Evolutionary conservation across 2,888 invertebrate species (phyloP).

Genomic region (Lepeophtheirus nordmannii): DNA sequence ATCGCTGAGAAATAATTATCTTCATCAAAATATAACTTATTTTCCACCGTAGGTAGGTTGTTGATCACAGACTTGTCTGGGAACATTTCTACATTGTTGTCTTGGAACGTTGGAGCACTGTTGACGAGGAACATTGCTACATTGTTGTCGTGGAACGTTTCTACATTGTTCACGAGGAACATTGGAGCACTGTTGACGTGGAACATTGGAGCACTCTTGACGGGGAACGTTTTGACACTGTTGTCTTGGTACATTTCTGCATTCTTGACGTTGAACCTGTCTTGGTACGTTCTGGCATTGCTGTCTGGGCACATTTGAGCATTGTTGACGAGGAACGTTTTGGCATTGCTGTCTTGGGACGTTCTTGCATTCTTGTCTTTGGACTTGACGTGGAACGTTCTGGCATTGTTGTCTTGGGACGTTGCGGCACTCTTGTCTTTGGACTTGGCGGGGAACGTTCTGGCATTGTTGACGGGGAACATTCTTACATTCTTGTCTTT

Average conservation of each 20-base stretch:
- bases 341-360: constrained; percentile 11
- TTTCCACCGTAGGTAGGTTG: background rate
- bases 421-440: background rate
- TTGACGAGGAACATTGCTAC: constrained; percentile 16
- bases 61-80: constrained; percentile 10
- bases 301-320: constrained; percentile 9
- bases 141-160: constrained; percentile 16
- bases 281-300: constrained; percentile 13
- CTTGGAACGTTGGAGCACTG: constrained; percentile 15
- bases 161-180: constrained; percentile 12
- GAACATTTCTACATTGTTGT: constrained; percentile 16
- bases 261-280: constrained; percentile 4
- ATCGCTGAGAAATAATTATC: too few species aligned
- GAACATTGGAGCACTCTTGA: constrained; percentile 10
- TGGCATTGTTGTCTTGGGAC: constrained; percentile 13
- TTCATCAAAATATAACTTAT: background rate
- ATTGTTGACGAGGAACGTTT: constrained; percentile 14
- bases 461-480: constrained; percentile 17
- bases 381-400: constrained; percentile 11
- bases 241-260: constrained; percentile 19
- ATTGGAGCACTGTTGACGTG: constrained; percentile 10
- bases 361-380: constrained; percentile 3
- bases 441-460: constrained; percentile 6
- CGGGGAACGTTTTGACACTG: constrained; percentile 2
- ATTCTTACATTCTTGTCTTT: constrained; percentile 10